A percentile compares a stretch with the other conserved stretches of the same genome.
Evolutionary conservation across 2,888 invertebrate species (phyloP).

Genomic region (Melinaea marsaeus): DNA sequence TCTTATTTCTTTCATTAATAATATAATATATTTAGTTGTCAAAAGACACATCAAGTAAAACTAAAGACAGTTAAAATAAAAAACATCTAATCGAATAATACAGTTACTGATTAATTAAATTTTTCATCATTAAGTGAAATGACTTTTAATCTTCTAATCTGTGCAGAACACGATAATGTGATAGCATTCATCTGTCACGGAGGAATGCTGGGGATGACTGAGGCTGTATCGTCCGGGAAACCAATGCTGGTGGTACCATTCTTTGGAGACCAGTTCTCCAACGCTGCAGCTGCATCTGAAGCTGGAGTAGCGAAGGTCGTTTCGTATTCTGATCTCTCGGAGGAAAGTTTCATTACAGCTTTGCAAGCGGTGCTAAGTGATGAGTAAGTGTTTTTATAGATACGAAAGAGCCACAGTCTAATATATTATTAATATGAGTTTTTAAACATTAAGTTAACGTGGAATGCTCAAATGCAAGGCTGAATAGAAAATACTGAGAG

Average conservation of each 20-base stretch:
- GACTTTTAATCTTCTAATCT: background rate
- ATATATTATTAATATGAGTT: too few relatives aligned
- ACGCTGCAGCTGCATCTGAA: conserved; percentile 71
- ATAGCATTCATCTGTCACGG: conserved; percentile 80
- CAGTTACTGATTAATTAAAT: too few relatives aligned
- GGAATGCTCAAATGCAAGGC: too few relatives aligned
- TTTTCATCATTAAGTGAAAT: background rate
- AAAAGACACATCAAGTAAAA: too few relatives aligned
- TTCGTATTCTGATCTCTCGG: conserved; percentile 69
- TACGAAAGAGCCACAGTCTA: background rate
- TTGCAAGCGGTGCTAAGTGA: conserved; percentile 71
- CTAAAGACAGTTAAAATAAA: too few relatives aligned
- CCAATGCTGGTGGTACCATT: conserved; percentile 80
- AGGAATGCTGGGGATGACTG: conserved; percentile 79
- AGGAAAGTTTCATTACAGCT: conserved; percentile 70
- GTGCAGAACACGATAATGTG: conserved; percentile 78
- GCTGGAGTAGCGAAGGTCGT: conserved; percentile 74
- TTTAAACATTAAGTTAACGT: too few relatives aligned
- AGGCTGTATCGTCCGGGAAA: conserved; percentile 79
- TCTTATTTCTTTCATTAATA: too few relatives aligned
- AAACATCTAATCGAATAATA: too few relatives aligned
- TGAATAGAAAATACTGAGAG: too few relatives aligned
- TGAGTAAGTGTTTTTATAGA: conserved; percentile 61
- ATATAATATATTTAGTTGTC: too few relatives aligned
- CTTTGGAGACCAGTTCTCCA: conserved; percentile 80